Conservation (phyloP, 2,888 invertebrate genomes). For the Dicycla oo region DNA sequence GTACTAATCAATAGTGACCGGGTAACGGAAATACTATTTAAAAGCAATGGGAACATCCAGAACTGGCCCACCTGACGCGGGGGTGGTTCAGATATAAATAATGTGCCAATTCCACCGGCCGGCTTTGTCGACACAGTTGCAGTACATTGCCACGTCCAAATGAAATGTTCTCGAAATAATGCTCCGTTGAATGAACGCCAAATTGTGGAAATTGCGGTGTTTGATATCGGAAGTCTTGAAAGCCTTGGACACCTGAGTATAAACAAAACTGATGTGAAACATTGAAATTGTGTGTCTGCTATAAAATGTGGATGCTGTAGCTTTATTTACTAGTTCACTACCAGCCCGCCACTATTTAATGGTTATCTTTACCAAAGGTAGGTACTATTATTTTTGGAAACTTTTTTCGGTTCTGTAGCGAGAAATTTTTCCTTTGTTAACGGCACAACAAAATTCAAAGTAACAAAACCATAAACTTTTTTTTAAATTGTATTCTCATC, state of each 20-base stretch:
- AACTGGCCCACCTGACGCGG: conserved; percentile 73
- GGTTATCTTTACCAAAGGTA: conserved; percentile 19
- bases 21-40: conserved; percentile 65
- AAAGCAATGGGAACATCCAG: conserved; percentile 67
- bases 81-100: conserved; percentile 80
- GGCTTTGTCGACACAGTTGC: conserved; percentile 78
- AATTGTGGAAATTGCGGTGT: conserved; percentile 59
- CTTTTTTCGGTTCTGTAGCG: neutral
- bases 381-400: neutral
- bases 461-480: conserved; percentile 44
- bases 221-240: conserved; percentile 63
- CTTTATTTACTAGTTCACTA: neutral
- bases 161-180: conserved; percentile 68
- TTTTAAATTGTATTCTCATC: conserved; percentile 21
- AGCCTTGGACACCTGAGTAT: conserved; percentile 31
- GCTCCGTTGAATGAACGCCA: conserved; percentile 53
- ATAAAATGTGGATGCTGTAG: neutral
- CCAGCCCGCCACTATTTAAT: neutral
- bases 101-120: conserved; percentile 78
- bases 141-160: conserved; percentile 73
- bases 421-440: conserved; percentile 13
- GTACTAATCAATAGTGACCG: conserved; percentile 63
- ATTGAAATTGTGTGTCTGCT: neutral
- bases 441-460: conserved; percentile 31
- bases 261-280: conserved; percentile 12